phyloP scores from a whole-genome alignment of 2,797 vertebrate genomes.

The Sylvia borin region DNA sequence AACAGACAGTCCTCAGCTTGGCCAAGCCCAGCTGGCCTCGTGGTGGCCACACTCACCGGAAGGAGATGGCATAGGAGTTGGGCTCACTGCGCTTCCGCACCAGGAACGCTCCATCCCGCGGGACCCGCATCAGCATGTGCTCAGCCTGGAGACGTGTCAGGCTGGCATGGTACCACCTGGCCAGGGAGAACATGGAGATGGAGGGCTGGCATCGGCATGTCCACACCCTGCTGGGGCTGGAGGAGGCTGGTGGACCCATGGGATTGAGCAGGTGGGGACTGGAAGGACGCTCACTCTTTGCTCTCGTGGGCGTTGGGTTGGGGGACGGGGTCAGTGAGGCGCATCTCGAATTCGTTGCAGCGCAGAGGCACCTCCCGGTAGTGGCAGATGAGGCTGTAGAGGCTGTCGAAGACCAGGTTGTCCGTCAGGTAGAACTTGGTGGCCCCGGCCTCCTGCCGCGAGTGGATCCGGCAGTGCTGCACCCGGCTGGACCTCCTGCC shows the following conservation, averaged over 20 bases:
- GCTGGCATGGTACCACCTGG: slow-evolving; percentile 76
- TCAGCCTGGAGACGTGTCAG: slow-evolving; percentile 74
- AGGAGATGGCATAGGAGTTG: slow-evolving; percentile 77
- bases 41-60: slow-evolving; percentile 48
- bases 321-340: slow-evolving; percentile 75
- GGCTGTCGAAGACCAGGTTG: slow-evolving; percentile 80
- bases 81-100: slow-evolving; percentile 75
- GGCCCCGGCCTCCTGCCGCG: slow-evolving; percentile 73
- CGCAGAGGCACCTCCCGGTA: slow-evolving; percentile 78
- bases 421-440: slow-evolving; percentile 80
- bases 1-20: background rate
- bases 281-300: slow-evolving; percentile 71
- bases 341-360: slow-evolving; percentile 80
- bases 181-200: accelerated
- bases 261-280: background rate
- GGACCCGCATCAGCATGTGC: slow-evolving; percentile 79
- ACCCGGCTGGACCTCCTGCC: slow-evolving; percentile 76
- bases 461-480: slow-evolving; percentile 80
- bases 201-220: accelerated
- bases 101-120: slow-evolving; percentile 74
- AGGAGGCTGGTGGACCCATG: background rate
- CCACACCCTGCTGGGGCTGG: background rate
- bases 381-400: slow-evolving; percentile 79
- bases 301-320: slow-evolving; percentile 79
- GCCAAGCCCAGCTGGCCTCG: background rate